Evolutionary conservation across 2,113 vertebrate species (phyloP).

Genomic region (Sinosuthora webbiana): DNA sequence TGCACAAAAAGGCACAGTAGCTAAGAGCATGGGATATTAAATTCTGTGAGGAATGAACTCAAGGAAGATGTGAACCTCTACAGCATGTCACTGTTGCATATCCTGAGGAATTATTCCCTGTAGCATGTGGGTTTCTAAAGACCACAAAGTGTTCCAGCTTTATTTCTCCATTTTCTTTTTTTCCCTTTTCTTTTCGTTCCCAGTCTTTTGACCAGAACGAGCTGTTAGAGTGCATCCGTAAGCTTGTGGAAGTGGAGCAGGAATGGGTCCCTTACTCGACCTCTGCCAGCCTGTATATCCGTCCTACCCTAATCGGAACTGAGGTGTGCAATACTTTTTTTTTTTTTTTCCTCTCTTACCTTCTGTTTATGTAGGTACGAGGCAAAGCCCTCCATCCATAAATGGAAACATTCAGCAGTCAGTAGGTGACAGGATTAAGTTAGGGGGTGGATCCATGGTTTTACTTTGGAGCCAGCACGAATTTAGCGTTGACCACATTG

Average conservation of each 20-base stretch:
- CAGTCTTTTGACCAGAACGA: constrained; percentile 86
- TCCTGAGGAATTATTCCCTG: background rate
- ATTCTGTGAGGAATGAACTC: background rate
- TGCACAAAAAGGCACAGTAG: background rate
- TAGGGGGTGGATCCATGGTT: background rate
- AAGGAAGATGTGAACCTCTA: background rate
- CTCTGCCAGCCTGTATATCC: constrained; percentile 84
- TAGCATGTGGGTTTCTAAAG: background rate
- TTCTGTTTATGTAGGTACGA: background rate
- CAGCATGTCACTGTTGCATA: background rate
- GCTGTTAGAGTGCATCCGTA: constrained; percentile 84
- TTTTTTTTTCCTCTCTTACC: background rate
- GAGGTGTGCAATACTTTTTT: constrained; percentile 69
- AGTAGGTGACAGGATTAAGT: background rate
- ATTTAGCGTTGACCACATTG: background rate
- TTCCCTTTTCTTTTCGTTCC: background rate
- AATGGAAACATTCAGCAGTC: background rate
- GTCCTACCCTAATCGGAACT: constrained; percentile 85
- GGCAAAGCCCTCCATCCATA: background rate
- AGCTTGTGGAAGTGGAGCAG: constrained; percentile 85
- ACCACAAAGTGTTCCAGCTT: background rate
- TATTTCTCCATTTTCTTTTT: background rate
- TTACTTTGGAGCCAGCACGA: background rate
- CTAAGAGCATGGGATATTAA: background rate
- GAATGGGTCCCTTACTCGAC: constrained; percentile 86